Conservation (phyloP, 92 coral and sea anemone species). For the Siderastrea siderea region DNA sequence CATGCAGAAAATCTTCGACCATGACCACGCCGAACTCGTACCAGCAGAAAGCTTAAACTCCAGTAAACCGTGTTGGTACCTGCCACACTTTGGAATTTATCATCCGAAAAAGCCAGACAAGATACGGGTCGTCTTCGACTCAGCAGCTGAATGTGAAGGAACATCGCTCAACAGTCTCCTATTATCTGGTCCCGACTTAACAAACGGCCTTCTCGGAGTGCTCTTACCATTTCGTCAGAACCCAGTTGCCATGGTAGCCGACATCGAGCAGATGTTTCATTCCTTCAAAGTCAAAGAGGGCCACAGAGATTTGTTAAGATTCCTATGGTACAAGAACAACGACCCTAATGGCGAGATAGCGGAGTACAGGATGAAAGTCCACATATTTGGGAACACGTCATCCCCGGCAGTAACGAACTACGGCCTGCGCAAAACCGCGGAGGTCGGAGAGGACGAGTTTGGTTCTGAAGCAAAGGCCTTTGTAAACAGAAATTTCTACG, state of each 20-base stretch:
- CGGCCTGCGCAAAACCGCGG: slow-evolving; percentile 60
- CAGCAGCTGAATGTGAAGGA: slow-evolving; percentile 56
- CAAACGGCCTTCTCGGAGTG: slow-evolving; percentile 65
- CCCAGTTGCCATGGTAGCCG: slow-evolving; percentile 57
- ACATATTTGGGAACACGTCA: slow-evolving; percentile 47
- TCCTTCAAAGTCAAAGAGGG: slow-evolving; percentile 53
- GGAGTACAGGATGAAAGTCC: slow-evolving; percentile 62
- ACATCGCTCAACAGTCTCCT: slow-evolving; percentile 58
- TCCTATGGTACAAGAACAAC: slow-evolving; percentile 64
- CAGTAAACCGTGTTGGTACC: slow-evolving; percentile 43
- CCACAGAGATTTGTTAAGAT: slow-evolving; percentile 59
- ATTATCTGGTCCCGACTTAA: slow-evolving; percentile 49
- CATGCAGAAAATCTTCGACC: slow-evolving; percentile 59
- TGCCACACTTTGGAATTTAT: slow-evolving; percentile 59
- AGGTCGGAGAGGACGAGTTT: slow-evolving; percentile 47
- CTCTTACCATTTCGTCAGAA: slow-evolving; percentile 58
- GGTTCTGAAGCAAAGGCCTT: slow-evolving; percentile 63
- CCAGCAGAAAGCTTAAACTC: slow-evolving; percentile 20
- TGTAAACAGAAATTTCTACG: slow-evolving; percentile 59
- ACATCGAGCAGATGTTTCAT: slow-evolving; percentile 73
- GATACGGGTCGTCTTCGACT: slow-evolving; percentile 66
- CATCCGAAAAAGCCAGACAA: slow-evolving; percentile 61
- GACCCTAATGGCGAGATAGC: slow-evolving; percentile 48
- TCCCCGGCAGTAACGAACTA: slow-evolving; percentile 71
- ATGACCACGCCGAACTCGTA: slow-evolving; percentile 56